Base-by-base conservation (phyloP, 2,113 vertebrate species). In the Phainopepla nitens region DNA sequence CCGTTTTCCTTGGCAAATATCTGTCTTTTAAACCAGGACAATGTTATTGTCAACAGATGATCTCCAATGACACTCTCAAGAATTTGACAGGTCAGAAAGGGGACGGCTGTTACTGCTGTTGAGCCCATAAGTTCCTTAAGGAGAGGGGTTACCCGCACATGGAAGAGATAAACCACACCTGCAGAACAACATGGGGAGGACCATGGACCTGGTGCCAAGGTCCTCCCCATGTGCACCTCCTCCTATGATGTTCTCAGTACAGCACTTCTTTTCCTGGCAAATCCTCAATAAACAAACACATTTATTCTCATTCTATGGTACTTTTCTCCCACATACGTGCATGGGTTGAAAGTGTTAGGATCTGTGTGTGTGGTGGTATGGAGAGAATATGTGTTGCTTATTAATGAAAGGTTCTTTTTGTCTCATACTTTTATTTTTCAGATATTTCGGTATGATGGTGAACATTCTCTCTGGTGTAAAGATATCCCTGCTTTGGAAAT, bases 401-500 rank as follows among this genome's bases (percentile, higher is more conserved):
- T 62, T 70, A 73, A 71, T 62, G 31, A 70, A 81, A 36, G 1
- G 2, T 33, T 81, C 15, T 73, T 95, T 64, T 8, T 53, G 21
- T 73, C 47, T 50, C 79, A 35, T 54, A 33, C 58, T 83, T 86
- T 49, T 57, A 17, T 81, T 88, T 96, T 93, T n/a, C 86, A 98
- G 97, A 2, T 58, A 28, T 61, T 71, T 68, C 64, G 22, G 7
- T 16, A 39, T 68, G 41, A 45, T 54, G 64, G 13, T 6, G 29
- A 25, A 73, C 94, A 53, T 72, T 91, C 27, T 60, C 24, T 4
- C 39, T 39, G 39, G 4, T 36, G 57, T 35, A 15, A 44, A 28
- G 64, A 65, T 39, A 94, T 93, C 73, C 87, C 95, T n/a, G 95
- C 97, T 11, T 92, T 95, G 65, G 98, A 99, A 96, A 96, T 99